Base-by-base conservation (phyloP, 2,888 invertebrate genomes). In the Tuta absoluta region DNA sequence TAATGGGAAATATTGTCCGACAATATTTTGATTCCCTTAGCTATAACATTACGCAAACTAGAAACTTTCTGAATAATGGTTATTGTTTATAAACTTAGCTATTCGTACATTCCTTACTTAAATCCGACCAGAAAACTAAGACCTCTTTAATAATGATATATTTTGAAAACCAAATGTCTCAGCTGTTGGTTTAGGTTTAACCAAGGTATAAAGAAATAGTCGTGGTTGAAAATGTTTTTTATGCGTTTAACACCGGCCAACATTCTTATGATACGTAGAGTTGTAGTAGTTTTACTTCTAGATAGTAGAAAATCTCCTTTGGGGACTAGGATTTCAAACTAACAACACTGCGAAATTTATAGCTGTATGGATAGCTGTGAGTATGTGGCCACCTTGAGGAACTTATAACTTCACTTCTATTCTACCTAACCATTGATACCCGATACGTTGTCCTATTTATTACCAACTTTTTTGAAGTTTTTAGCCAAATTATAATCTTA, bases 61-160 rank as follows among this genome's bases (percentile, higher is more conserved):
- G 51, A 23, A 53, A 53, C 51, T 53, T 23, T 23, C 23, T 53
- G 51, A 23, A 53, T 53, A 23, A 53, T 23, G 51, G 23, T 24
- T 23, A 53, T 53, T 23, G 51, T 53, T 53, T 53, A 53, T 23
- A 23, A 53, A 53, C 51, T 14, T 53, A 23, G 23, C 21, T 49
- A 49, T 21, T 23, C 51, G 11, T 23, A 53, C 10, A 23, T 53
- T 53, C 23, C 51, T 53, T 53, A 24, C 51, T 53, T 12, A 12
- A 53, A 23, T 23, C 4, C 5, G 23, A 14, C 51, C 23, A 53
- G 51, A 23, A 53, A 23, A 14, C 51, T 23, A 14, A 12, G 45
- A n/a, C 17, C 17, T 4, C 23, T 23, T 24, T 0, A 24, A 3
- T 12, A 14, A 11, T 24, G 23, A 23, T 19, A 53, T 11, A 48